Evolutionary conservation across 2,797 vertebrate genomes (phyloP), one percentile per base, ranked within the genome.

Genomic region (Nannoperca obscura): DNA sequence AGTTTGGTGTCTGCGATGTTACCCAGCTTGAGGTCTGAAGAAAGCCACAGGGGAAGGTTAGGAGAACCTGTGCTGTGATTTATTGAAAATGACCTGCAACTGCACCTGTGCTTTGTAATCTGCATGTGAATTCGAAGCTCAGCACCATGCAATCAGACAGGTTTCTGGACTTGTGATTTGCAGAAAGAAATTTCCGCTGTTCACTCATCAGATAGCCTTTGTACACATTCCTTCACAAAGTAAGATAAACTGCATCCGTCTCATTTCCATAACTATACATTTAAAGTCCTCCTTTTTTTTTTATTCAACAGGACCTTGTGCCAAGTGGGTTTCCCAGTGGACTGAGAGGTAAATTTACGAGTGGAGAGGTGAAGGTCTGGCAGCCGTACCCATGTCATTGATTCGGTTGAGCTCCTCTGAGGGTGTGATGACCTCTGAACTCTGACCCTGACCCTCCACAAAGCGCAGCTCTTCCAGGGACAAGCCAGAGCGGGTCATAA

Each of bases 391-490:
- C 92, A 97, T 92, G 44, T 99, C 97, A 85, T 95, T 97, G 84
- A 97, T 96, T 91, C 97, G 96, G 92, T 94, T 97, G 88, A 97
- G 93, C 94, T 99, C 98, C 87, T 99, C 98, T n/a, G 96, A 96
- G 84, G 97, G 97, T 71, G 95, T 97, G 82, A 94, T 96, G 91
- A 97, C 91, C 79, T 99, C 98, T 59, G 97, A 95, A 93, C 96
- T 99, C 91, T 99, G 98, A 76, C 98, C 98, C 85, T 99, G 98
- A 8, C 98, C 98, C 93, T 99, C 98, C 81, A 99, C 98, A 83
- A 99, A 96, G 76, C 98, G 96, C 75, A 99, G 89, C 86, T 99
- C 98, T 91, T 99, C 98, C 93, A 98, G 82, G 3, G 98, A 99
- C 71, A 99, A 88, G 2, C 97, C 98, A 1, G 97, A 97, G 54